A percentile compares a stretch with the other conserved stretches of the same genome.
Evolutionary conservation across 1,140 invertebrate genomes (phyloP).

Genomic region (Panulirus ornatus): DNA sequence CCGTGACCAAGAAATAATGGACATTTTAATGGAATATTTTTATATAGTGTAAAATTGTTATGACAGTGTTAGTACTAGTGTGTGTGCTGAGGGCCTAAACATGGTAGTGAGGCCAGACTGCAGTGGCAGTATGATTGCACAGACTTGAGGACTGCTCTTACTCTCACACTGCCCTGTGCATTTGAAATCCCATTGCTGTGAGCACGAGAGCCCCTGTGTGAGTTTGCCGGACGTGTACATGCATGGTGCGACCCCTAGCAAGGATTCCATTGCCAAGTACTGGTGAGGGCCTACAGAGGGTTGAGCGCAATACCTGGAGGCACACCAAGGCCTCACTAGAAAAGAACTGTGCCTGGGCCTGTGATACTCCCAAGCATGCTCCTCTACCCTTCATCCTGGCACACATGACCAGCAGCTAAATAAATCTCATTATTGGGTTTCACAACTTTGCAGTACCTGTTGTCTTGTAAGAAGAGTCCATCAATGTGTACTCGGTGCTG

Average conservation of each 20-base stretch:
- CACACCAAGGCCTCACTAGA: neutral
- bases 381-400: neutral
- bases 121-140: neutral
- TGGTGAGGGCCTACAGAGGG: neutral
- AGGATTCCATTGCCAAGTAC: neutral
- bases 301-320: neutral
- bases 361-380: constrained; percentile 28
- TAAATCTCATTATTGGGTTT: constrained; percentile 38
- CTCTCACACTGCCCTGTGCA: constrained; percentile 18
- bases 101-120: constrained; percentile 31
- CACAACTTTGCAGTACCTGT: constrained; percentile 9
- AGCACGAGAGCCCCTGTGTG: neutral
- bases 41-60: constrained; percentile 67
- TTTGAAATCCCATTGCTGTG: neutral
- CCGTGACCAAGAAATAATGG: constrained; percentile 61
- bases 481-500: neutral
- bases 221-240: neutral
- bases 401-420: constrained; percentile 25
- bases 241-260: neutral
- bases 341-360: constrained; percentile 34
- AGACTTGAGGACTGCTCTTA: neutral
- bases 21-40: constrained; percentile 67
- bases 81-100: constrained; percentile 49
- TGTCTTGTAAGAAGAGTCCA: constrained; percentile 2
- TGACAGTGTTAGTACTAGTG: constrained; percentile 65